Percentiles rank a stretch among this genome's conserved stretches.
Conservation (phyloP, 2,797 vertebrate species). For the Pseudochaenichthys georgianus region DNA sequence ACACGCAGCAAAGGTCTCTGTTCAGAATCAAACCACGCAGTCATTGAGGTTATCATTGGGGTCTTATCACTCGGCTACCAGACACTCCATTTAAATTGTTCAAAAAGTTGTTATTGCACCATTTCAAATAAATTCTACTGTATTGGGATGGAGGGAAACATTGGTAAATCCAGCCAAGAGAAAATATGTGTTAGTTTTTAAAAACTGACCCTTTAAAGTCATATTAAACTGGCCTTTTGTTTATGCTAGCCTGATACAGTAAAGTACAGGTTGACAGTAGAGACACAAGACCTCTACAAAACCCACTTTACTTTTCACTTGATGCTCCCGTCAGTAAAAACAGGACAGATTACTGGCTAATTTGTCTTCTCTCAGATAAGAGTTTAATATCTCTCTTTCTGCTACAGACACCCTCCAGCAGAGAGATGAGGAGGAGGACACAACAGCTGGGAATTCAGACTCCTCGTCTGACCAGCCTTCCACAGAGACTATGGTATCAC, state of each 20-base stretch:
- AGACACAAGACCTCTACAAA: slow-evolving; percentile 9
- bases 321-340: slow-evolving; percentile 10
- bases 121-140: neutral
- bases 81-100: neutral
- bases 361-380: slow-evolving; percentile 8
- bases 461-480: slow-evolving; percentile 58
- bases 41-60: neutral
- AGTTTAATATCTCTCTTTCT: slow-evolving; percentile 24
- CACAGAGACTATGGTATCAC: slow-evolving; percentile 73
- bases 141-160: neutral
- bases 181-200: neutral
- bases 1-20: neutral
- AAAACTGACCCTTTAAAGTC: neutral
- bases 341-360: slow-evolving; percentile 10
- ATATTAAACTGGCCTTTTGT: neutral
- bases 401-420: slow-evolving; percentile 37
- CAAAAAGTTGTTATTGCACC: neutral
- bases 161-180: neutral
- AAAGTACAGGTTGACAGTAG: neutral
- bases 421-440: slow-evolving; percentile 20
- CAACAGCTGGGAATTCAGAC: slow-evolving; percentile 39
- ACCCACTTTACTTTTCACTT: slow-evolving; percentile 6
- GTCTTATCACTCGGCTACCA: neutral
- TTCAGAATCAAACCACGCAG: neutral
- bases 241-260: neutral